Conservation (phyloP, 2,113 vertebrate species). For the Ageneiosus marmoratus region DNA sequence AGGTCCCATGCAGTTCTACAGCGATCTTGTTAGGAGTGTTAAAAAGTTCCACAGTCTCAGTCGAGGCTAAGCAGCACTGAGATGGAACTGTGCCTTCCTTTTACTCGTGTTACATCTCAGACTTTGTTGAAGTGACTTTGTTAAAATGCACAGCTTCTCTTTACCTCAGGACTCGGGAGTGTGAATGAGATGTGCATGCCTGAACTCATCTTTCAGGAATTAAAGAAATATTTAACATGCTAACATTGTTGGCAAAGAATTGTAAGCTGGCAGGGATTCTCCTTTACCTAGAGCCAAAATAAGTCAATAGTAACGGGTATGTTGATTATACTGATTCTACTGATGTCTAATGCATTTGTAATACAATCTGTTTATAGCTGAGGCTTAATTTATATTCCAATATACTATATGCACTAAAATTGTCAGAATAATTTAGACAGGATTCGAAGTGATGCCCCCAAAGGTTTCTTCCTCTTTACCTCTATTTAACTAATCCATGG, state of each 20-base stretch:
- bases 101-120: conserved; percentile 26
- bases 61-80: conserved; percentile 24
- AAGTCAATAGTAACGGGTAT: background rate
- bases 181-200: background rate
- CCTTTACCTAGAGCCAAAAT: background rate
- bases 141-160: conserved; percentile 12
- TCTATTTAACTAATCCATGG: background rate
- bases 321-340: background rate
- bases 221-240: background rate
- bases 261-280: background rate
- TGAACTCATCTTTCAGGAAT: background rate
- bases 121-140: conserved; percentile 8
- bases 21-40: conserved; percentile 20
- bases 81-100: conserved; percentile 18
- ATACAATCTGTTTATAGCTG: background rate
- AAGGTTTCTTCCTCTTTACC: background rate
- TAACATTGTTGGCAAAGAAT: background rate
- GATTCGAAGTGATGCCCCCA: background rate
- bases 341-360: no score
- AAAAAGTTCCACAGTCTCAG: conserved; percentile 19
- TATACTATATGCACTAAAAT: background rate
- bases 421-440: background rate
- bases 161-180: background rate
- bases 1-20: background rate
- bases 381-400: background rate